These are phyloP conservation scores for Anarrhichthys ocellatus DNA, from an alignment of 2,113 vertebrate genomes.

Conservation along the genomic window DNA sequence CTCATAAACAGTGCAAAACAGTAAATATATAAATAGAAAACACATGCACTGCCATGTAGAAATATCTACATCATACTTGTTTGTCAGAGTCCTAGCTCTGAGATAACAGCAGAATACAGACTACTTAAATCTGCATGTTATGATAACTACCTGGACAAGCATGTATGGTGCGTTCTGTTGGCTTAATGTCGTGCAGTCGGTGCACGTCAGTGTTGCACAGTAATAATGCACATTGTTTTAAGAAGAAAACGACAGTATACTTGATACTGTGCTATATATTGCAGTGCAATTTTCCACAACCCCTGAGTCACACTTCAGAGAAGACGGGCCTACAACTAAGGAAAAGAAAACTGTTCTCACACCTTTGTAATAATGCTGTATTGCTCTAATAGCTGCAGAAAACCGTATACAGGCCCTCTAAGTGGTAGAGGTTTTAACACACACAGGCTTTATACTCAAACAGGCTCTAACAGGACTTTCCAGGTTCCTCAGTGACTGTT, in stretches of 20 bases:
- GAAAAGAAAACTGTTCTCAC: constrained; percentile 56
- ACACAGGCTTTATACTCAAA: constrained; percentile 42
- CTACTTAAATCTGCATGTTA: constrained; percentile 86
- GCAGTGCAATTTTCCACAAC: constrained; percentile 87
- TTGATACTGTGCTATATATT: constrained; percentile 75
- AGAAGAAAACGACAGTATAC: constrained; percentile 90
- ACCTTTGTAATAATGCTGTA: constrained; percentile 64
- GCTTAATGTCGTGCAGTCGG: constrained; percentile 85
- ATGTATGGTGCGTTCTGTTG: constrained; percentile 90
- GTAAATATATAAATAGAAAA: constrained; percentile 64
- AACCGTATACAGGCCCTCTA: constrained; percentile 21
- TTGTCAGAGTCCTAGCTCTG: constrained; percentile 80
- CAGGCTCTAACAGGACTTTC: constrained; percentile 16
- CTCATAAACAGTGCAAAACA: constrained; percentile 80
- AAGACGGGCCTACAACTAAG: constrained; percentile 82
- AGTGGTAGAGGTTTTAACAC: neutral
- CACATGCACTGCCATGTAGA: constrained; percentile 83
- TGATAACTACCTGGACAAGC: constrained; percentile 81
- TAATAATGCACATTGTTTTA: constrained; percentile 88
- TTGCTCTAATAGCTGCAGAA: constrained; percentile 47
- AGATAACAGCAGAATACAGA: constrained; percentile 80
- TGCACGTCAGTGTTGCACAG: constrained; percentile 81
- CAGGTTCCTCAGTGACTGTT: constrained; percentile 5
- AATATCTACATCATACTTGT: constrained; percentile 84
- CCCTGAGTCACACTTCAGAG: constrained; percentile 98